Evolutionary conservation across 2,797 vertebrate species (phyloP), one percentile per base, ranked within the genome.

Genomic region (Chaetophractus vellerosus): DNA sequence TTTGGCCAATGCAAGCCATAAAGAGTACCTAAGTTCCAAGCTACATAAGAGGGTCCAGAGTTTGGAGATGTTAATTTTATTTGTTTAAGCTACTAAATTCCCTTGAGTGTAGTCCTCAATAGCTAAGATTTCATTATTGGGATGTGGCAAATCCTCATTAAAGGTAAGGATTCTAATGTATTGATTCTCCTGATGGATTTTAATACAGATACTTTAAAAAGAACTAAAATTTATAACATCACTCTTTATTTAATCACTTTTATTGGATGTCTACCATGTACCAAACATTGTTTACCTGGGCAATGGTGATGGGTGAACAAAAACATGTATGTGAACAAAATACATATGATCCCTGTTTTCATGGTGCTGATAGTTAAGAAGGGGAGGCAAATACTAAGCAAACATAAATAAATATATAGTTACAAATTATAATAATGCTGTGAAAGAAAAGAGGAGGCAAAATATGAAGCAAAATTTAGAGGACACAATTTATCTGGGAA

Each of bases 11-110:
- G 26, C 23, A 4, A 38, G 14, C 69, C 8, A 14, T 55, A 66
- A 57, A 86, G 2, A 86, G 38, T 72, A 31, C 61, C 48, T 91
- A 0, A 24, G 9, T 86, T 81, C 80, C 24, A 66, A 24, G 63
- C 50, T 75, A 66, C n/a, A 74, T 64, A 52, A 80, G 6, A 75
- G 48, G 15, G 24, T 88, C 38, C 55, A 48, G 5, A 88, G 31
- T 64, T 84, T 24, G 64, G 78, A 72, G 48, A 45, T 86, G 36
- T 71, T 71, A 28, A 41, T 79, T 87, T 83, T 71, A 48, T 41
- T 87, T 93, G 12, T 85, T 81, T 71, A 82, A 78, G 8, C 48
- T 45, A 52, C 36, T 82, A 93, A 87, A 69, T 14, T 92, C 63
- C 69, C 19, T 86, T 36, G 28, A 71, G 10, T 71, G 48, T 69